Percentiles rank a stretch among this genome's conserved stretches.
These are phyloP conservation scores for Agapostemon virescens DNA, from an alignment of 2,888 invertebrate genomes.

Conservation along the genomic window DNA sequence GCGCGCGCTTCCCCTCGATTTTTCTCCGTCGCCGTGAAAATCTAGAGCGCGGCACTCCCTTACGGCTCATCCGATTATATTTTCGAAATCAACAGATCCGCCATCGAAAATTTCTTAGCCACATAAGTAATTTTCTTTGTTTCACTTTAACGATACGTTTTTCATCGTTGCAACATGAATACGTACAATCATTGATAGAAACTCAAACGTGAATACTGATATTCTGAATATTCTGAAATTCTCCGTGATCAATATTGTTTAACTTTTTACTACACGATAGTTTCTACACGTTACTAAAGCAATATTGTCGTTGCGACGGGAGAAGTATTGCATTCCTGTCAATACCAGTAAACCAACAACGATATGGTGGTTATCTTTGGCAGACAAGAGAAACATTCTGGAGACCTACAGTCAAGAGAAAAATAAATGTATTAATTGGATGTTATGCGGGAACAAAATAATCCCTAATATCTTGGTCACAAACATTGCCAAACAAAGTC, in stretches of 20 bases:
- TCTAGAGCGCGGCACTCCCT: background rate
- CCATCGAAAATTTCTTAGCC: background rate
- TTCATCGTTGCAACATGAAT: too few relatives aligned
- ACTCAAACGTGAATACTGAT: too few relatives aligned
- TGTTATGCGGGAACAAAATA: too few relatives aligned
- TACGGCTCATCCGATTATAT: background rate
- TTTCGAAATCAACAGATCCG: background rate
- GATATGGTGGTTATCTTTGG: conserved; percentile 14
- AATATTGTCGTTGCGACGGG: background rate
- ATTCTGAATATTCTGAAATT: too few relatives aligned
- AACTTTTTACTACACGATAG: too few relatives aligned
- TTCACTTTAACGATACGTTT: too few relatives aligned
- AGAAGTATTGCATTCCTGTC: background rate
- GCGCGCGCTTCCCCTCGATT: background rate
- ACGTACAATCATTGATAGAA: too few relatives aligned
- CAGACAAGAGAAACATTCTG: conserved; percentile 1
- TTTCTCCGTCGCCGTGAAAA: background rate
- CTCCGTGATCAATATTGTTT: too few relatives aligned
- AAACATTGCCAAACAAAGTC: too few relatives aligned
- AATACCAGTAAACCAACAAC: conserved; percentile 8
- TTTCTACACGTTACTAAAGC: background rate
- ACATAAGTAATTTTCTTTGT: too few relatives aligned
- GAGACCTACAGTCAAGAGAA: background rate
- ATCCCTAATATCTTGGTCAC: too few relatives aligned
- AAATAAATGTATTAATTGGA: too few relatives aligned